A percentile compares a stretch with the other conserved stretches of the same genome.
Conservation (phyloP, 2,113 vertebrate genomes). For the Stegostoma tigrinum region DNA sequence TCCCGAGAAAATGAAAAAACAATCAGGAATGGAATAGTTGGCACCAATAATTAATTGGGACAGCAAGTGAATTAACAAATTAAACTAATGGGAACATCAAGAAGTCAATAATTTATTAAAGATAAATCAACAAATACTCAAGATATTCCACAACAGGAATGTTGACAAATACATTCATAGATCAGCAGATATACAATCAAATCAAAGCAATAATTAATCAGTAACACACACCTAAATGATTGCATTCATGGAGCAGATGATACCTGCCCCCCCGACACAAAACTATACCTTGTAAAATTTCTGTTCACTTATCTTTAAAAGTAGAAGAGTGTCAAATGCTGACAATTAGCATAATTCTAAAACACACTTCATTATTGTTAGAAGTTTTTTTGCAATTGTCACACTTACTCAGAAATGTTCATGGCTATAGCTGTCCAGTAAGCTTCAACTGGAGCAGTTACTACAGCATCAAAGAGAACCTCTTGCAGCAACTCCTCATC, state of each 20-base stretch:
- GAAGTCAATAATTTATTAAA: neutral
- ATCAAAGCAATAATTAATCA: neutral
- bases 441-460: slow-evolving; percentile 90
- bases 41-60: neutral
- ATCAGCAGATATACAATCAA: neutral
- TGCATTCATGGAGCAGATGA: neutral
- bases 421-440: slow-evolving; percentile 87
- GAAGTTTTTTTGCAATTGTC: neutral
- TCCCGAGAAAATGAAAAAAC: neutral
- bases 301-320: neutral
- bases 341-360: neutral
- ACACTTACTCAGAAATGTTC: slow-evolving; percentile 67
- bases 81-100: neutral
- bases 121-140: neutral
- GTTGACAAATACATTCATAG: neutral
- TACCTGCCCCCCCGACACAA: too few relatives aligned
- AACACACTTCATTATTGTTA: neutral
- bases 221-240: neutral
- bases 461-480: slow-evolving; percentile 83
- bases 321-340: neutral
- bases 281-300: neutral
- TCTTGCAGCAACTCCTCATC: slow-evolving; percentile 74
- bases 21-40: neutral
- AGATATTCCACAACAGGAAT: neutral
- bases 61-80: slow-evolving; percentile 4